Percentiles rank a stretch among this genome's conserved stretches.
phyloP scores from a whole-genome alignment of 2,113 vertebrate genomes.

The cattle (Bos taurus) region DNA sequence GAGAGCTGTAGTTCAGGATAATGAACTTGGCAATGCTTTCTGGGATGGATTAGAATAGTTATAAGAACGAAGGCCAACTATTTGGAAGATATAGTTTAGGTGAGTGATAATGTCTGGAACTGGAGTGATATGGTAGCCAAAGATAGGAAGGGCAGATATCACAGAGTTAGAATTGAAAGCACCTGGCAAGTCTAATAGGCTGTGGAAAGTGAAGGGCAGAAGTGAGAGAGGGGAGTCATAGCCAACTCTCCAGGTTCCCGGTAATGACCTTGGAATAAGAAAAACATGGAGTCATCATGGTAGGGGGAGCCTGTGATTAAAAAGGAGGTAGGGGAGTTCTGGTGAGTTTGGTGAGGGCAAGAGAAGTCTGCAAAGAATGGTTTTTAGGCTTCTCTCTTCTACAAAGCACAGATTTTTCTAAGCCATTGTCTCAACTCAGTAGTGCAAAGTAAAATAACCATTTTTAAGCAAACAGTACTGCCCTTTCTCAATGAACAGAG shows the following conservation, averaged over 20 bases:
- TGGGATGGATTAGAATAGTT: slow-evolving; percentile 35
- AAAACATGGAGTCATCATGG: not conserved
- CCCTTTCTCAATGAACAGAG: not conserved
- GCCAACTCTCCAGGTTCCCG: not conserved
- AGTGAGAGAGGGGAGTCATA: not conserved
- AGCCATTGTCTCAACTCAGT: not conserved
- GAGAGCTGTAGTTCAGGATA: slow-evolving; percentile 57
- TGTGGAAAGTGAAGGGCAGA: not conserved
- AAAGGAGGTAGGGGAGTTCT: not conserved
- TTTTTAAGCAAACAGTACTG: slow-evolving; percentile 35
- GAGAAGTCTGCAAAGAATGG: not conserved
- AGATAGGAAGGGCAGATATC: not conserved
- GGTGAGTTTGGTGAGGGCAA: not conserved
- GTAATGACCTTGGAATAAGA: not conserved
- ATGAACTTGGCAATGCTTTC: slow-evolving; percentile 58
- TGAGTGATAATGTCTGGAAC: not conserved
- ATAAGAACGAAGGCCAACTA: slow-evolving; percentile 26
- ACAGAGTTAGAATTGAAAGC: not conserved
- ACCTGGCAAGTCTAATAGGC: not conserved
- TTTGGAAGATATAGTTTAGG: not conserved
- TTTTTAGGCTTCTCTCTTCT: not conserved
- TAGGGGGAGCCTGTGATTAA: not conserved
- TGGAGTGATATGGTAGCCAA: not conserved
- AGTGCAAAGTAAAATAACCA: slow-evolving; percentile 20
- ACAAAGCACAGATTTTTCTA: not conserved